Percentiles rank a stretch among this genome's conserved stretches.
Conservation (phyloP, 2,113 vertebrate species). For the Ameiurus melas region DNA sequence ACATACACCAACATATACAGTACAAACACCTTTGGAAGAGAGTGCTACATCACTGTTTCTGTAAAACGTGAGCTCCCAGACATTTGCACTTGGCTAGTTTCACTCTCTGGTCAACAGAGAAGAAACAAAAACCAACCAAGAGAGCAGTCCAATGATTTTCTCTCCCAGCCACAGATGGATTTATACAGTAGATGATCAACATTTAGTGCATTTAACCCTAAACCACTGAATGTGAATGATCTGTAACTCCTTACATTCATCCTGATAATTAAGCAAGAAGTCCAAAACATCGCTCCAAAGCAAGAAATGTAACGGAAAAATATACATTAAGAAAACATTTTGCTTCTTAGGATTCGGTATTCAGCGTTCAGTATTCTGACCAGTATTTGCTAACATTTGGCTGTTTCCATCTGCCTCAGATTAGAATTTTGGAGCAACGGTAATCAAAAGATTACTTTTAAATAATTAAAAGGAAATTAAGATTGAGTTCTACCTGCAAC, state of each 20-base stretch:
- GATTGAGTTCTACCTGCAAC: constrained; percentile 75
- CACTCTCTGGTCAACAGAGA: background rate
- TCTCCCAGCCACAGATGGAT: background rate
- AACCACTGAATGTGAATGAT: background rate
- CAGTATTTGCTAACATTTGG: background rate
- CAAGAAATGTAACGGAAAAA: background rate
- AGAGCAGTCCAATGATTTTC: background rate
- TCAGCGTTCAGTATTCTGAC: background rate
- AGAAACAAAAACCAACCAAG: background rate
- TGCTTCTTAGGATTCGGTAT: background rate
- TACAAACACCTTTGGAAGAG: background rate
- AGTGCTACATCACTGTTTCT: background rate
- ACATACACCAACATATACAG: background rate
- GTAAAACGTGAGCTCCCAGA: background rate
- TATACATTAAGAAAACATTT: background rate
- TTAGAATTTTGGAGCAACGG: background rate
- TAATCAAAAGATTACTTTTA: background rate
- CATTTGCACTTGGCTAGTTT: background rate
- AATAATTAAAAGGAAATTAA: background rate
- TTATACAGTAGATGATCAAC: background rate
- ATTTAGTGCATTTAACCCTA: background rate
- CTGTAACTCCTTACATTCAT: background rate
- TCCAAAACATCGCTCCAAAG: background rate
- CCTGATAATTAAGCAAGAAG: background rate
- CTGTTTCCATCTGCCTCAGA: background rate